phyloP scores from a whole-genome alignment of 2,888 invertebrate genomes.

The Heliconius hortense region DNA sequence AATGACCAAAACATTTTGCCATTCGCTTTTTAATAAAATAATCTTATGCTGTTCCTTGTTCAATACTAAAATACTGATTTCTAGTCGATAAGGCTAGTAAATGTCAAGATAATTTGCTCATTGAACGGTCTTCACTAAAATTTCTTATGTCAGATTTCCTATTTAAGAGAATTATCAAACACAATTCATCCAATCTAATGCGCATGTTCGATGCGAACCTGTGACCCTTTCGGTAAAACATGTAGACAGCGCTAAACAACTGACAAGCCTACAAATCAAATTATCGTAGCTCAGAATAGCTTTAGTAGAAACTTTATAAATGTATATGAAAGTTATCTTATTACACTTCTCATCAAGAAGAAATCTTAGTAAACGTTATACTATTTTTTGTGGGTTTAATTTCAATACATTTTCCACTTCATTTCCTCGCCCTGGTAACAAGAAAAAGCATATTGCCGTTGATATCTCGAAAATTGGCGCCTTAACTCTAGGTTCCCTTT shows the following conservation, averaged over 20 bases:
- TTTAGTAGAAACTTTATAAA: slow-evolving; percentile 17
- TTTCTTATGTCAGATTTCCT: slow-evolving; percentile 12
- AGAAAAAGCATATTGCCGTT: neutral
- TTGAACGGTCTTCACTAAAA: slow-evolving; percentile 22
- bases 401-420: neutral
- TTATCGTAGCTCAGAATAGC: slow-evolving; percentile 16
- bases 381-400: neutral
- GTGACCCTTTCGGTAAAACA: slow-evolving; percentile 24
- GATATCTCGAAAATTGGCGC: neutral
- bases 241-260: slow-evolving; percentile 28
- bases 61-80: slow-evolving; percentile 3
- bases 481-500: neutral
- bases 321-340: slow-evolving; percentile 14
- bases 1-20: slow-evolving; percentile 45
- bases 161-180: slow-evolving; percentile 24
- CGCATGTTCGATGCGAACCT: slow-evolving; percentile 28
- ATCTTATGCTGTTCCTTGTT: neutral
- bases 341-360: slow-evolving; percentile 13
- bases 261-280: slow-evolving; percentile 19
- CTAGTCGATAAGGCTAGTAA: neutral
- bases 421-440: neutral
- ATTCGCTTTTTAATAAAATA: slow-evolving; percentile 5
- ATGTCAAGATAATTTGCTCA: slow-evolving; percentile 18
- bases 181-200: slow-evolving; percentile 23
- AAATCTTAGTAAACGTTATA: slow-evolving; percentile 15